A percentile compares a stretch with the other conserved stretches of the same genome.
These are phyloP conservation scores for Delia radicum DNA, from an alignment of 1,140 invertebrate species.

Conservation along the genomic window DNA sequence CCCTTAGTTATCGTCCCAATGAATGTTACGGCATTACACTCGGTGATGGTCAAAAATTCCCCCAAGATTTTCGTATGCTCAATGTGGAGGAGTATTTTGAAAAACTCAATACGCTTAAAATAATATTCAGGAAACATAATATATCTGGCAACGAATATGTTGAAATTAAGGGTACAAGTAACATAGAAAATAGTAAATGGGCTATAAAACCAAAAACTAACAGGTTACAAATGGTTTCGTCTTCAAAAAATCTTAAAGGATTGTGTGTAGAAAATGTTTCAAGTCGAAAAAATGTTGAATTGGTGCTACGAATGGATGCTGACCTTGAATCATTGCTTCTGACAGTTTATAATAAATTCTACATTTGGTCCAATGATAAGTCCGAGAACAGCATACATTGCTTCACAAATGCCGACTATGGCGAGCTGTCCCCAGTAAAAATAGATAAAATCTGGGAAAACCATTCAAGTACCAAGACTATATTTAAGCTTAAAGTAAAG, in stretches of 20 bases:
- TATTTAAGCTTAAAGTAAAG: constrained; percentile 44
- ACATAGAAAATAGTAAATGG: background rate
- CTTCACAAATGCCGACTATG: constrained; percentile 46
- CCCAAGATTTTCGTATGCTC: background rate
- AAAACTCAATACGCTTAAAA: constrained; percentile 30
- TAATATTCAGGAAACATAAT: constrained; percentile 12
- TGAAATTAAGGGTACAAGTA: background rate
- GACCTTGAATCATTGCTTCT: constrained; percentile 34
- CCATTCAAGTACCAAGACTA: constrained; percentile 31
- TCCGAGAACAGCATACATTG: constrained; percentile 43
- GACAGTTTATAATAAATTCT: constrained; percentile 42
- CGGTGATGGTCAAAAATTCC: constrained; percentile 2
- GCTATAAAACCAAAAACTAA: background rate
- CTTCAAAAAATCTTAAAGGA: background rate
- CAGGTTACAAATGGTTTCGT: background rate
- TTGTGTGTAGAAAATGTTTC: constrained; percentile 14
- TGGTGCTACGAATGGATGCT: constrained; percentile 38
- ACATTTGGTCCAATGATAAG: constrained; percentile 38
- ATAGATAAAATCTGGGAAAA: constrained; percentile 44
- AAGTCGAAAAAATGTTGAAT: constrained; percentile 30
- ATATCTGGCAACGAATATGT: background rate
- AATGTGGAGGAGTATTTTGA: constrained; percentile 31
- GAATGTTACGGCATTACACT: constrained; percentile 37
- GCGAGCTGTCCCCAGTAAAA: constrained; percentile 34
- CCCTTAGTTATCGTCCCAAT: constrained; percentile 35